Percentiles rank a stretch among this genome's conserved stretches.
These are phyloP conservation scores for Micronisus gabar DNA, from an alignment of 2,113 vertebrate genomes.

Conservation along the genomic window DNA sequence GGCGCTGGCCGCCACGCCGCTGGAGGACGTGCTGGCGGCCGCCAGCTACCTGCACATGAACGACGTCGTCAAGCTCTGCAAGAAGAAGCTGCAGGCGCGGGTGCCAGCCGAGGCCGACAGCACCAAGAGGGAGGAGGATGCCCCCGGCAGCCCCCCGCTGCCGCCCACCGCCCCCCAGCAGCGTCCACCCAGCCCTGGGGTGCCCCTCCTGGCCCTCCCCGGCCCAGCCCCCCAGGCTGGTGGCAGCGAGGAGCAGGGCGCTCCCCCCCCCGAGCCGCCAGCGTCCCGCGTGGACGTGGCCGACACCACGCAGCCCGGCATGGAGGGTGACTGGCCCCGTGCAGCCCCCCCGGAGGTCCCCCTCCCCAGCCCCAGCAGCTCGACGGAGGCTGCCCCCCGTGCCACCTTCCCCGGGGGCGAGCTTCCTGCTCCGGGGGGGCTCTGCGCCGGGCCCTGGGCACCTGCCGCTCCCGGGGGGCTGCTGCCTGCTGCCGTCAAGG, in stretches of 20 bases:
- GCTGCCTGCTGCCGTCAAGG: slow-evolving; percentile 73
- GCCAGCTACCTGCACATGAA: slow-evolving; percentile 97
- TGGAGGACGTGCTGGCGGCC: slow-evolving; percentile 91
- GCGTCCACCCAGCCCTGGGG: background rate
- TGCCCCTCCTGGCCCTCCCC: background rate
- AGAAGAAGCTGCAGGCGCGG: slow-evolving; percentile 84
- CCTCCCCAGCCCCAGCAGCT: slow-evolving; percentile 88
- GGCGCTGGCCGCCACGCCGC: slow-evolving; percentile 79
- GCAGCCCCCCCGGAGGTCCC: slow-evolving; percentile 33
- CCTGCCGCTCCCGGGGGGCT: background rate
- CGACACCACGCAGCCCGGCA: slow-evolving; percentile 90
- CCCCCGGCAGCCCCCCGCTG: background rate
- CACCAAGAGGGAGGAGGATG: slow-evolving; percentile 85
- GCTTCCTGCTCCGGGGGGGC: background rate
- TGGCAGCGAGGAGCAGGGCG: background rate
- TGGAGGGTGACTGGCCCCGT: slow-evolving; percentile 69
- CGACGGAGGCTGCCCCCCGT: slow-evolving; percentile 74
- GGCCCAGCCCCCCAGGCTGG: background rate
- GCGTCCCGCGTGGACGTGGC: slow-evolving; percentile 69
- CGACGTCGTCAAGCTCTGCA: slow-evolving; percentile 92
- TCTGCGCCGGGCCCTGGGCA: background rate
- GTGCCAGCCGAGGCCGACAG: slow-evolving; percentile 89
- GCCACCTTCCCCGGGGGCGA: slow-evolving; percentile 36
- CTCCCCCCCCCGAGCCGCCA: background rate
- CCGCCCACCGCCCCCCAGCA: slow-evolving; percentile 12